Percentiles rank a stretch among this genome's conserved stretches.
Evolutionary conservation across 2,113 vertebrate species (phyloP).

Genomic region (Perca schrenkii): DNA sequence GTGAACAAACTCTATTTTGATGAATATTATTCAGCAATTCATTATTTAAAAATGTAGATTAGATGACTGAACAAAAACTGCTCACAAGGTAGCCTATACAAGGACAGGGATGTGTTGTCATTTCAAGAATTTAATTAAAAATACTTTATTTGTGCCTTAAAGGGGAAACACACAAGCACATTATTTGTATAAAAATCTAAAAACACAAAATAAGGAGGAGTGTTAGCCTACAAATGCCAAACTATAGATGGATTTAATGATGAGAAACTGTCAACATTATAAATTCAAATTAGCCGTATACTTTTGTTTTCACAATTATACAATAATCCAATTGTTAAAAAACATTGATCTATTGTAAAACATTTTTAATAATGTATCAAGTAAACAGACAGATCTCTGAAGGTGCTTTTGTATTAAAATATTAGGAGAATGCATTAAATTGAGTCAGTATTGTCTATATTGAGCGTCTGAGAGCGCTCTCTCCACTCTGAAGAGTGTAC

Average conservation of each 20-base stretch:
- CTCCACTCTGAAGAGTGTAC: slow-evolving; percentile 72
- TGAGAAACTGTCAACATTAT: neutral
- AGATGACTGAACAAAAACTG: neutral
- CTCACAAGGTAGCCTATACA: neutral
- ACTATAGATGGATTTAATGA: neutral
- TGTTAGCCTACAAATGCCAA: neutral
- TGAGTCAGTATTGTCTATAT: slow-evolving; percentile 58
- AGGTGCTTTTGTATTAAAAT: slow-evolving; percentile 9
- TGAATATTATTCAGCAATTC: neutral
- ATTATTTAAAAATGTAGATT: neutral
- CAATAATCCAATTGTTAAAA: neutral
- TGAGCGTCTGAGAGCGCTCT: slow-evolving; percentile 66
- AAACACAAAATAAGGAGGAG: neutral
- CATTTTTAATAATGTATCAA: neutral
- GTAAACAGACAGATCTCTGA: neutral
- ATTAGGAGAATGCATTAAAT: slow-evolving; percentile 29
- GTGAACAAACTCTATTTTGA: neutral
- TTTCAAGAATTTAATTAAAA: neutral
- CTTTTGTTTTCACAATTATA: neutral
- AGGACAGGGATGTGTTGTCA: neutral
- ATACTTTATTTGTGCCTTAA: neutral
- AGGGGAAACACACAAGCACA: neutral
- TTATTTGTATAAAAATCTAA: neutral
- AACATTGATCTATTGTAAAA: neutral
- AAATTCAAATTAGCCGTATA: neutral